Base-by-base conservation (phyloP, 2,797 vertebrate genomes). In the Pangasius djambal region DNA sequence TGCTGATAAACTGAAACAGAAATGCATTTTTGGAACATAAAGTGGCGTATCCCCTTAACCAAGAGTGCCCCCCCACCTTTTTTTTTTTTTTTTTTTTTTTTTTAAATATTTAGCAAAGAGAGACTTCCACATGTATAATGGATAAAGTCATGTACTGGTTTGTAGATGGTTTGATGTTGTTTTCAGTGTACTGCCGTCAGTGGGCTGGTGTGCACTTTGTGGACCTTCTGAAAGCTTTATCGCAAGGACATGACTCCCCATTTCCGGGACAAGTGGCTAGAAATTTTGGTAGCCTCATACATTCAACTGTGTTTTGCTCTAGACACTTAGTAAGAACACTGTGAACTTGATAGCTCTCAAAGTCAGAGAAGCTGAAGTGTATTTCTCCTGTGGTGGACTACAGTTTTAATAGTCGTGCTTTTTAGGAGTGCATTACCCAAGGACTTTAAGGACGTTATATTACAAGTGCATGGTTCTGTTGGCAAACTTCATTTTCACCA, bases 1-100 rank as follows among this genome's bases (percentile, higher is more conserved):
- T 96, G 95, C 93, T 94, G 93, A 94, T 95, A 94, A 95, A 96
- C 94, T 95, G 92, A 94, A 95, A 92, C 89, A 94, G 93, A 95
- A 95, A 94, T 93, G 90, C 92, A 92, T 93, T 92, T 93, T 94
- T 89, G 92, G 92, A 91, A 65, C 91, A 89, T 86, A 89, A 90
- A 59, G 88, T 90, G 44, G 89, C 90, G 89, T 90, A 90, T 83
- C 78, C 63, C 72, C 48, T 75, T 83, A 89, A 87, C 88, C 83
- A 63, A 74, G 57, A 70, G 44, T 63, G 89, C 37, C 16, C 86
- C 86, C 84, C 48, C 18, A 15, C 20, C 20, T n/a, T 4, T n/a
- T 10, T 22, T 4, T 40, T 40, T 40, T 40, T 40, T 40, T 40
- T 40, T 40, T 40, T 40, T 40, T 37, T 37, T 37, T 70, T 18